Conservation (phyloP, 2,888 invertebrate species). For the Xanthia togata region DNA sequence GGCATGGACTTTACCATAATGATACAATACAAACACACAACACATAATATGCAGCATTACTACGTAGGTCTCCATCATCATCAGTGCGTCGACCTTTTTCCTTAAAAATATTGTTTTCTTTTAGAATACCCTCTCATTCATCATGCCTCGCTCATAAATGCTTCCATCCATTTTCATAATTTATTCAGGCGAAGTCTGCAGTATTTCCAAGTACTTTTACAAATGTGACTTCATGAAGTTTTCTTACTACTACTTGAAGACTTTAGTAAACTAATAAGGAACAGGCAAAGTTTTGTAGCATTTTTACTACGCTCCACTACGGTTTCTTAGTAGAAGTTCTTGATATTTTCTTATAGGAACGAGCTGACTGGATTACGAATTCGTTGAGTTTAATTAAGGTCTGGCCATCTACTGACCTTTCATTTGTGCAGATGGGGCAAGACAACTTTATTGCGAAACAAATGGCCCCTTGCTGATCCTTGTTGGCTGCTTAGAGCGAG, state of each 20-base stretch:
- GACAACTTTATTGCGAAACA: conserved; percentile 85
- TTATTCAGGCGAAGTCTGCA: conserved; percentile 56
- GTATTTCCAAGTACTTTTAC: conserved; percentile 43
- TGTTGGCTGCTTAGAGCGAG: conserved; percentile 75
- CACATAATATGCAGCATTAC: background rate
- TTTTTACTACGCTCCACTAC: conserved; percentile 61
- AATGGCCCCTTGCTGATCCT: conserved; percentile 81
- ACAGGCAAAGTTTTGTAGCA: conserved; percentile 54
- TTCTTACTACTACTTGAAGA: conserved; percentile 48
- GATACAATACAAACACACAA: conserved; percentile 2
- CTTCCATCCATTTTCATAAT: conserved; percentile 61
- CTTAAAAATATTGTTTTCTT: conserved; percentile 55
- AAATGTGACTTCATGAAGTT: conserved; percentile 56
- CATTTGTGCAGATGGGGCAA: conserved; percentile 86
- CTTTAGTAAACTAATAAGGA: conserved; percentile 63
- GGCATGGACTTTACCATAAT: background rate
- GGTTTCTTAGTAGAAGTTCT: conserved; percentile 60
- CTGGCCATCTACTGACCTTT: conserved; percentile 83
- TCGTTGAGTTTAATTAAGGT: conserved; percentile 87
- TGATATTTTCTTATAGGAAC: conserved; percentile 67
- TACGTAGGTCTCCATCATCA: conserved; percentile 57
- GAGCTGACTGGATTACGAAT: conserved; percentile 79
- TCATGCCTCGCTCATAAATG: conserved; percentile 57
- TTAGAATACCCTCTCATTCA: conserved; percentile 50
- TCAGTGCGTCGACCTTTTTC: conserved; percentile 51